These are phyloP conservation scores for Xylota sylvarum DNA, from an alignment of 2,888 invertebrate genomes.

Conservation along the genomic window DNA sequence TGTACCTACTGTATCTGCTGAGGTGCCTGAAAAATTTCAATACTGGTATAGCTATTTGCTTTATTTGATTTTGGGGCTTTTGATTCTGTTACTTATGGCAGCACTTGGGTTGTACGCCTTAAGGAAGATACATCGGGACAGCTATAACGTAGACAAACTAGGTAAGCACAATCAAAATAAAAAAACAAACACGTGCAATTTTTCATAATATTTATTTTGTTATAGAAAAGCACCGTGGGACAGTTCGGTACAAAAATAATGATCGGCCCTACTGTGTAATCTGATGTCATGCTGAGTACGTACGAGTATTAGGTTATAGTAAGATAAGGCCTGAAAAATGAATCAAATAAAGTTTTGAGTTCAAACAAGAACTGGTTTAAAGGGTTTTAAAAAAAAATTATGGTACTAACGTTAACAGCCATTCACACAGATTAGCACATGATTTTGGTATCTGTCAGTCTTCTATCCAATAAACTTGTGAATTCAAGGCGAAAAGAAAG, in stretches of 20 bases:
- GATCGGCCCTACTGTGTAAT: slow-evolving; percentile 20
- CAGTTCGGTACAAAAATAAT: slow-evolving; percentile 5
- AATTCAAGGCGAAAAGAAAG: no score
- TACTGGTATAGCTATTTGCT: not conserved
- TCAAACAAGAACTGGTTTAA: no score
- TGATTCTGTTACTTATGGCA: not conserved
- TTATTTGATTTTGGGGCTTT: slow-evolving; percentile 2
- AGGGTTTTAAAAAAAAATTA: no score
- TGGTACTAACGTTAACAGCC: no score
- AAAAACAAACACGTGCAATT: not conserved
- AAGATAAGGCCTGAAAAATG: not conserved
- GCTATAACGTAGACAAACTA: slow-evolving; percentile 53
- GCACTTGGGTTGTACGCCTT: not conserved
- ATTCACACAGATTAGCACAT: no score
- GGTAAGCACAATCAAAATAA: slow-evolving; percentile 12
- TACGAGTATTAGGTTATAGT: not conserved
- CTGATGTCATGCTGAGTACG: not conserved
- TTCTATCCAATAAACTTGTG: no score
- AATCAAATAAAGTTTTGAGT: not conserved
- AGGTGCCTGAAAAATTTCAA: not conserved
- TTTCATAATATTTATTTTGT: not conserved
- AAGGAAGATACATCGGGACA: slow-evolving; percentile 10
- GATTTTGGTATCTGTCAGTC: no score
- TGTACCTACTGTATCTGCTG: not conserved
- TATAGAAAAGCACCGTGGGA: slow-evolving; percentile 13